Evolutionary conservation across 2,113 vertebrate species (phyloP).

Genomic region (Syrmaticus mikado): DNA sequence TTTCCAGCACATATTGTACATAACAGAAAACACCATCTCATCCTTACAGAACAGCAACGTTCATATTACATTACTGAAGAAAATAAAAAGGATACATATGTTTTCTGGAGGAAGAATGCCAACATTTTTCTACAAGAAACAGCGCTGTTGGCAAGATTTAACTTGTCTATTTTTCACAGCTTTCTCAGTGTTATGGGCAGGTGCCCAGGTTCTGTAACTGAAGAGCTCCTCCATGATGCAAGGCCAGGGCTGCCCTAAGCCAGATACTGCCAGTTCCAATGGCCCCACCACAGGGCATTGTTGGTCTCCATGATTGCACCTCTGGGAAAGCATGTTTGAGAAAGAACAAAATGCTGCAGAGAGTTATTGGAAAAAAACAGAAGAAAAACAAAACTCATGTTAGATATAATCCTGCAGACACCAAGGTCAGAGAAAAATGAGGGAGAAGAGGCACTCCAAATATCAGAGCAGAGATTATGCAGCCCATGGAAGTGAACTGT

Average conservation of each 20-base stretch:
- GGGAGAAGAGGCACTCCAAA: neutral
- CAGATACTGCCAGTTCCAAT: accelerated
- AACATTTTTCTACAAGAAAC: neutral
- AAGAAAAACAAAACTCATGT: too few species aligned
- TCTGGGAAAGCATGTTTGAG: neutral
- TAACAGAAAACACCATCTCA: neutral
- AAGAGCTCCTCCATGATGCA: neutral
- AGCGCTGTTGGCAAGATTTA: neutral
- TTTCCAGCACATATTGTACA: neutral
- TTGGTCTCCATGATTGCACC: neutral
- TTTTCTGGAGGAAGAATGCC: neutral
- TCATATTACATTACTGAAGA: neutral
- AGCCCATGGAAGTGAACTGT: neutral
- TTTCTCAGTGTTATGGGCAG: neutral
- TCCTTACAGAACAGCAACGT: neutral
- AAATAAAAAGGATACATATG: neutral
- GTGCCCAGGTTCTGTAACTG: neutral
- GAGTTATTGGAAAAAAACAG: neutral
- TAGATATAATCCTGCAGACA: too few species aligned
- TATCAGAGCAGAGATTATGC: accelerated
- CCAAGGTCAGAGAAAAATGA: too few species aligned
- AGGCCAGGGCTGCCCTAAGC: accelerated
- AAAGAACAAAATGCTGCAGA: neutral
- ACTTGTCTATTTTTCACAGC: neutral
- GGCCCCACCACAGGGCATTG: neutral